Evolutionary conservation across 2,113 vertebrate genomes (phyloP), one percentile per base, ranked within the genome.

Genomic region (Gavialis gangeticus): DNA sequence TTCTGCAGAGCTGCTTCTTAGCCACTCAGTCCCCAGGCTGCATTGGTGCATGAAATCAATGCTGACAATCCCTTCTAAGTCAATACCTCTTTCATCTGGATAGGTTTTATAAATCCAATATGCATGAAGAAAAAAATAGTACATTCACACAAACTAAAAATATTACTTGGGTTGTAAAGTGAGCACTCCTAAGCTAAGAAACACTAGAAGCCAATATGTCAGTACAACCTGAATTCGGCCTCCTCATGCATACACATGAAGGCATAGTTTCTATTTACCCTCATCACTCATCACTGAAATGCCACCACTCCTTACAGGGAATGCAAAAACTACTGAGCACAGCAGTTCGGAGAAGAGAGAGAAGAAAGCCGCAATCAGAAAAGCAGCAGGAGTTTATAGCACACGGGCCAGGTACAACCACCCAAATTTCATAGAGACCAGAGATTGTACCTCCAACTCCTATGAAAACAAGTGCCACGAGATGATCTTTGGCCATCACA

Each of bases 221-320:
- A 96, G 96, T 97, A 96, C 93, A 96, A 97, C 95, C 96, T 97
- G 94, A 96, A 96, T 95, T 97, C 94, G 96, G 95, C 95, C 96
- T 92, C 94, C 92, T 94, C 95, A 94, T 97, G 96, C 95, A 96
- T 94, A 93, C 56, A 90, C 96, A 95, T 92, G 95, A 94, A 89
- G 96, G 96, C 94, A 97, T 96, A 95, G 94, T 95, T 97, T 97
- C 96, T 96, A 96, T 93, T 97, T 95, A 96, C 95, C 96, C 96
- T 34, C 95, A 96, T 96, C 95, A 97, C 95, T 94, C 96, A 97
- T 95, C 96, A 97, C 96, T 95, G 94, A 96, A 37, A 96, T 96
- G 96, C 96, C 96, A 92, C 96, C 95, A 96, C 96, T 94, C 95
- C 96, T 95, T 28, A 90, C 93, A 91, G 79, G 80, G 96, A 95